Evolutionary conservation across 23 tunicate species (phyloP), one percentile per base, ranked within the genome.

Genomic region (Halocynthia roretzi): DNA sequence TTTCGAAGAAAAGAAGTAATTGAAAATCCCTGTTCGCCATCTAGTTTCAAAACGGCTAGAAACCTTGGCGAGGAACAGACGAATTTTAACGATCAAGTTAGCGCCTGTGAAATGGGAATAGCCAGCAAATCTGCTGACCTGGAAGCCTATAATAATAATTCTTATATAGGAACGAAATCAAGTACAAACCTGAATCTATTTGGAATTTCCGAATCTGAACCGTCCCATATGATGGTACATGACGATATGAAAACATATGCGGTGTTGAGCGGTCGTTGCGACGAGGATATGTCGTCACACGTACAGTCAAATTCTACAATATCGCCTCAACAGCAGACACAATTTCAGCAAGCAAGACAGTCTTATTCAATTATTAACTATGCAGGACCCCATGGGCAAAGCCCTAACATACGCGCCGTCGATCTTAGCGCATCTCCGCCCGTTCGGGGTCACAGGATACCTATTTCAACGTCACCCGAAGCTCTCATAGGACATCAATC

Each of bases 211-310:
- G 22, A 62, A 21, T 14, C 64, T 54, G 78, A 53, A 54, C 11
- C 78, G 14, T 74, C 78, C 62, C 78, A 74, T 74, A 74, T 74
- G 78, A 74, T 74, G 78, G 78, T 74, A 54, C 78, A 74, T 22
- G 78, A 74, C 78, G 78, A 74, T 12, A 22, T 64, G 12, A 74
- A 74, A 74, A 74, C 78, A 10, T 74, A 74, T 64, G 78, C 78
- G 9, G 22, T 74, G 19, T 5, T 74, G 8, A 74, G 78, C 56
- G 78, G 78, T 21, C 78, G 78, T 74, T 64, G 56, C 21, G 56
- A 54, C 65, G 78, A 74, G 56, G 78, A 74, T 50, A 74, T 74
- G 78, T 54, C 55, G 55, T 53, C 78, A 54, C 78, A 74, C 67
- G 19, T 53, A 54, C 63, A 54, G 14, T 19, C 78, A 74, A 53